Evolutionary conservation across 2,797 vertebrate species (phyloP), one percentile per base, ranked within the genome.

Genomic region (Gymnoscopelus microlampas): DNA sequence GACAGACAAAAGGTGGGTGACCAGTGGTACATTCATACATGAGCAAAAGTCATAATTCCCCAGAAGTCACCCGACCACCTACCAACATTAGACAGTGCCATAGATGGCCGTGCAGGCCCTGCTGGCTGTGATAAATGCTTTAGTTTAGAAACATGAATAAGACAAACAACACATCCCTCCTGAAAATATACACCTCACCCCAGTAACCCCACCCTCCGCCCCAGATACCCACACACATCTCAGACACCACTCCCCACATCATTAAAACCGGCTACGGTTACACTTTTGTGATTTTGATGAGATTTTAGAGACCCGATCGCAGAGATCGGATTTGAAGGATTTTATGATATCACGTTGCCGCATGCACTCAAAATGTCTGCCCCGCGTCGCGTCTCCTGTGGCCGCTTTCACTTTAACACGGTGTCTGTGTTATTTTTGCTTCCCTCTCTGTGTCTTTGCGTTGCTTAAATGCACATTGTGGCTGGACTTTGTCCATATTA

Each of bases 101-200:
- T 77, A 86, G 80, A 79, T 3, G 78, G 88, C 89, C 70, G 89
- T 77, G 81, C 82, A 80, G 86, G 63, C 77, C n/a, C 23, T 47
- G 24, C 89, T 87, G 91, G 88, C 89, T 54, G 91, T 92, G 89
- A 91, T 92, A 92, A 92, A 92, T 92, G 91, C 91, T 92, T 92
- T 87, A 44, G 88, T 91, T 90, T 90, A 92, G 89, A 91, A 90
- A 91, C 89, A 89, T 76, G 75, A 84, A 91, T 74, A 86, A 88
- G 89, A 92, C 91, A 86, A 87, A 87, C 80, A 86, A 87, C 80
- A 86, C 79, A 78, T 74, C 81, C 85, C 85, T 83, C 76, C 81
- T 81, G 83, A 85, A 88, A 90, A 88, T 89, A 82, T 90, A 92
- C 89, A 91, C 78, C 80, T 80, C 71, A 51, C 57, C 74, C 39